Evolutionary conservation across 2,113 vertebrate species (phyloP), one percentile per base, ranked within the genome.

Genomic region (Nibea coibor): DNA sequence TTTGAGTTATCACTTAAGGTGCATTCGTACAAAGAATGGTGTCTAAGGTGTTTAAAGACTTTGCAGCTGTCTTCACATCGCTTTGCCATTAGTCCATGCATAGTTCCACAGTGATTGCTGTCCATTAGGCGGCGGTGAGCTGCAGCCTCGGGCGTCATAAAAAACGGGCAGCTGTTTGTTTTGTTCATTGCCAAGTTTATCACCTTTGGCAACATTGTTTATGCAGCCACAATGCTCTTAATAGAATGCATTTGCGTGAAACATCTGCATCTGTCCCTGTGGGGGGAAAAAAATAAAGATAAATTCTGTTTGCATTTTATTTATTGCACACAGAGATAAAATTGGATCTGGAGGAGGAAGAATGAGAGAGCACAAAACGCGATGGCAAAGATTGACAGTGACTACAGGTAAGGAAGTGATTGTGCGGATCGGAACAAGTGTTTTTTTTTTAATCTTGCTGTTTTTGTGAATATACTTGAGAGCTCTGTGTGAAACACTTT

Each of bases 131-230:
- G 67, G 75, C 47, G 20, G 57, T 73, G 72, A 39, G 15, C 67
- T 68, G 75, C 59, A 82, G 69, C 82, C 81, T 76, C 5, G 4
- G 68, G 81, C 28, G 0, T 31, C 48, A 66, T 87, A 70, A 83
- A 67, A 72, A 61, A 88, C 20, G 68, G 80, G 47, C 80, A 88
- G 80, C 71, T 79, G 81, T 24, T 81, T 80, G 20, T 73, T 80
- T 80, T 74, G 56, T 70, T 72, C 19, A 0, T 67, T 88, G 68
- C 64, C 66, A 76, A 69, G 66, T 80, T 81, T 72, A 73, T 87
- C 81, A 73, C 83, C 65, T 81, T 74, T 87, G 74, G 65, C 63
- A 66, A 75, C 48, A 24, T 28, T 77, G 70, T 83, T 83, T 77
- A 72, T 78, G 66, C 53, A 76, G 62, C 63, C 47, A 35, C 28